Conservation (phyloP, 2,888 invertebrate genomes). For the Mesochorus sp. region DNA sequence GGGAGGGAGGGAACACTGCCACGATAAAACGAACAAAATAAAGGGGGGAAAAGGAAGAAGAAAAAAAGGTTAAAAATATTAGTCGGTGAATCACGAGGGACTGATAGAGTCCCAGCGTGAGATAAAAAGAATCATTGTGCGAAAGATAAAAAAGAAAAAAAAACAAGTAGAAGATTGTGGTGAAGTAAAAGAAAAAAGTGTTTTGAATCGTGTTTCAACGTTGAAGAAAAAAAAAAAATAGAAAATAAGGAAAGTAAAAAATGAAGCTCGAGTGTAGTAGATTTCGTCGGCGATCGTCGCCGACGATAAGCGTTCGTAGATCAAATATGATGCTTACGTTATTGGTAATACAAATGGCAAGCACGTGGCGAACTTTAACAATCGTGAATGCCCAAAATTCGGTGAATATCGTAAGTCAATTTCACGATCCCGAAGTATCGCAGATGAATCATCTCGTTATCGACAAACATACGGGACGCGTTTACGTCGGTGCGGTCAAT, state of each 20-base stretch:
- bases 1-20: slow-evolving; percentile 30
- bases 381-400: slow-evolving; percentile 61
- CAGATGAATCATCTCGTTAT: slow-evolving; percentile 95
- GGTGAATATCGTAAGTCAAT: slow-evolving; percentile 87
- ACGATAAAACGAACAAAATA: background rate
- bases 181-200: too few relatives aligned
- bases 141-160: too few relatives aligned
- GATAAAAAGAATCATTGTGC: background rate
- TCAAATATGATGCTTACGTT: slow-evolving; percentile 62
- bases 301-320: slow-evolving; percentile 50
- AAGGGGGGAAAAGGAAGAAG: slow-evolving; percentile 57
- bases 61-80: slow-evolving; percentile 41
- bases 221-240: too few relatives aligned
- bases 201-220: too few relatives aligned
- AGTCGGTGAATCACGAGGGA: slow-evolving; percentile 24
- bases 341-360: slow-evolving; percentile 65
- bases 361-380: slow-evolving; percentile 25
- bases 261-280: slow-evolving; percentile 52
- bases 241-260: slow-evolving; percentile 4
- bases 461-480: slow-evolving; percentile 94
- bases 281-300: slow-evolving; percentile 64
- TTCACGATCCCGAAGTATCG: slow-evolving; percentile 86
- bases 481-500: slow-evolving; percentile 96
- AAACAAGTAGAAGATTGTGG: too few relatives aligned
- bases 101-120: slow-evolving; percentile 29